Conservation (phyloP, 2,888 invertebrate genomes). For the Euplexia lucipara region DNA sequence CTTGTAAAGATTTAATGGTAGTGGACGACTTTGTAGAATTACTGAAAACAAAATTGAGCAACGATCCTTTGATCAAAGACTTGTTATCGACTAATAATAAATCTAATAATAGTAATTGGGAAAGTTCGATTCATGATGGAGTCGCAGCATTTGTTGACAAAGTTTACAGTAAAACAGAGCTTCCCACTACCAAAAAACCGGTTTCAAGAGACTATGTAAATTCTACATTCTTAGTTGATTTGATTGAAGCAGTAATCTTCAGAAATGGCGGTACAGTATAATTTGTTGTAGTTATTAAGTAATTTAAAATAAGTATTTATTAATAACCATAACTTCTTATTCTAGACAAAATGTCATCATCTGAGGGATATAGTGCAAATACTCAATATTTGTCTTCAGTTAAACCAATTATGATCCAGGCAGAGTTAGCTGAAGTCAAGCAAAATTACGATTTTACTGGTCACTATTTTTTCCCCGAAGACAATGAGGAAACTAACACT, state of each 20-base stretch:
- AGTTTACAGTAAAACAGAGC: conserved; percentile 80
- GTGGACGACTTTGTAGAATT: conserved; percentile 83
- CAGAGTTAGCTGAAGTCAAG: conserved; percentile 79
- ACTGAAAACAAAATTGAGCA: conserved; percentile 81
- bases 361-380: conserved; percentile 63
- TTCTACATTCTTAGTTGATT: conserved; percentile 85
- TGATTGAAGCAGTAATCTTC: conserved; percentile 87
- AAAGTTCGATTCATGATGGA: conserved; percentile 76
- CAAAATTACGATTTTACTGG: conserved; percentile 82
- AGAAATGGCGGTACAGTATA: conserved; percentile 78
- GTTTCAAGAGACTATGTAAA: conserved; percentile 78
- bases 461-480: conserved; percentile 88
- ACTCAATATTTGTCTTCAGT: conserved; percentile 67
- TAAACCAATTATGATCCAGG: conserved; percentile 80
- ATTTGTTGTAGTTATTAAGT: not conserved
- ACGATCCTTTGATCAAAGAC: conserved; percentile 80
- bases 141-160: conserved; percentile 81
- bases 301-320: conserved; percentile 5
- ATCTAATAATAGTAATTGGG: conserved; percentile 63
- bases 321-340: conserved; percentile 8
- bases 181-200: conserved; percentile 72
- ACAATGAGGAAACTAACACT: conserved; percentile 71
- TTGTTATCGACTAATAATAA: conserved; percentile 71
- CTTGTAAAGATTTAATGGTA: conserved; percentile 78
- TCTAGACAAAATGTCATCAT: conserved; percentile 72